Evolutionary conservation across 1,140 invertebrate species (phyloP), one percentile per base, ranked within the genome.

Genomic region (Lordiphosa collinella): DNA sequence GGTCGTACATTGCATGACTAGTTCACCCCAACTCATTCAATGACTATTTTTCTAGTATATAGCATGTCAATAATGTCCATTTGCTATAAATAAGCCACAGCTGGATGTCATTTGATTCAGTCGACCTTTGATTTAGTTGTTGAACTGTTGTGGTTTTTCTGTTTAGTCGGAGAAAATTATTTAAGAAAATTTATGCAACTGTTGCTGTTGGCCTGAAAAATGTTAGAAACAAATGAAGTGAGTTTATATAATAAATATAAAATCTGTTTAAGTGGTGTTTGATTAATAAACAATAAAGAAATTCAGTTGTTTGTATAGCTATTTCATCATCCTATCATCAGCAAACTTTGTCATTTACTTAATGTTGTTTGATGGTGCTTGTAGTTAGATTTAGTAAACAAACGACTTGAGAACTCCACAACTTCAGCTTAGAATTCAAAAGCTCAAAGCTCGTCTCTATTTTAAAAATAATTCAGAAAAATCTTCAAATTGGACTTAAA

Each of bases 171-270:
- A 29, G n/a, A 43, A 32, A 13, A 44, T 11, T 18, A 4, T 6
- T 5, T 22, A 22, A 0, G 6, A 22, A 22, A 35, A 13, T 35
- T 47, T 29, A 63, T 34, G 53, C 40, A 32, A 32, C 41, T 36
- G 38, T 11, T 43, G 51, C 36, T 32, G 25, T 4, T 0, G 14
- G 32, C 7, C 18, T n/a, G 14, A 0, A 55, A 52, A 44, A 80
- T 80, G 76, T 16, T 80, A 34, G 76, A 82, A 60, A 71, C 76
- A 5, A 84, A 54, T 11, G 76, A 80, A 31, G 76, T 80, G 34
- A 82, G 76, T 82, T 43, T 36, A 16, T 10, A 22, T 10, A 11
- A 12, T 31, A 18, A 18, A n/a, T n/a, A n/a, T n/a, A n/a, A n/a
- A n/a, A n/a, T n/a, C n/a, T n/a, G n/a, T n/a, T n/a, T n/a, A n/a